Base-by-base conservation (phyloP, 2,888 invertebrate genomes). In the Trichacis sp. region DNA sequence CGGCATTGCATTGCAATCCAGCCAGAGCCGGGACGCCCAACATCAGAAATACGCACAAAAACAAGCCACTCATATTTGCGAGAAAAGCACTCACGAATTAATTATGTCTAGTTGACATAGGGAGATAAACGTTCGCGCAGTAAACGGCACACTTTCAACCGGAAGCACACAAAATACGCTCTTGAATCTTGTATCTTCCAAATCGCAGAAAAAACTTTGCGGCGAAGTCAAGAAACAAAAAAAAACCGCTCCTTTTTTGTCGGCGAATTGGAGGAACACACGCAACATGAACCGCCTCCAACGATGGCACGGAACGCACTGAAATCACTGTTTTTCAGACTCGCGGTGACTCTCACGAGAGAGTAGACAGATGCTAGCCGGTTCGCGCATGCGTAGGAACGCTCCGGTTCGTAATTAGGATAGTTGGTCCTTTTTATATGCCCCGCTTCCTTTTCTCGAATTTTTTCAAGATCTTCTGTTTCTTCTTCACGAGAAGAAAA, bases 1-100 rank as follows among this genome's bases (percentile, higher is more conserved):
- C 87, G 55, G 84, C 84, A 61, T 84, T 85, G 72, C 87, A 87
- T 70, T 86, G 86, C 55, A 83, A 77, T 57, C 76, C 77, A 46
- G 78, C 80, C 61, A 70, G 71, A 29, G 73, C 74, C 49, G 54
- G 60, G 62, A 75, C 75, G 73, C 73, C 68, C 40, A 81, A 70
- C 72, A 73, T 72, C 71, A 80, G 63, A 33, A 33, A 52, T 68
- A 73, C 72, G 70, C 77, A 79, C 72, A 77, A 72, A 50, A 73
- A 70, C 47, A 62, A 58, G 56, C 65, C 77, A 77, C 76, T 78
- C 78, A 75, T 81, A 5, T 6, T 64, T 68, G 63, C 69, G 59
- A 18, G 24, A 24, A 24, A 24, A 48, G 29, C 48, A 36, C 33
- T 42, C 55, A 24, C 50, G 42, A 48, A 48, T 15, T 17, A n/a